Evolutionary conservation across 2,797 vertebrate species (phyloP), one percentile per base, ranked within the genome.

Genomic region (Lutjanus campechanus): DNA sequence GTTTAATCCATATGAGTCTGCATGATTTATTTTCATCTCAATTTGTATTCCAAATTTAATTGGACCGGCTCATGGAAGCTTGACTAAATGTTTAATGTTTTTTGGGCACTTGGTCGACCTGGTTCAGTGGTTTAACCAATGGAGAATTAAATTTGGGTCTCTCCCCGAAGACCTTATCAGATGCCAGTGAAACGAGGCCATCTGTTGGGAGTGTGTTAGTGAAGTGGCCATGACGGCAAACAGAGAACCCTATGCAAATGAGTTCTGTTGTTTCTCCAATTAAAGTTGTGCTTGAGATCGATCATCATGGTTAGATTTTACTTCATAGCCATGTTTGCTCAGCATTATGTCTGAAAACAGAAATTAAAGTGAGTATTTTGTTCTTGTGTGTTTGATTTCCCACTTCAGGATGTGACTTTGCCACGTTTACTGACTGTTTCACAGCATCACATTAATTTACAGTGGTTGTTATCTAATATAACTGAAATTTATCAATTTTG

Each of bases 81-180:
- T 86, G 77, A 85, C 83, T 81, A 87, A 87, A 88, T 83, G 79
- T 82, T 84, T 41, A 50, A 75, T 84, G 74, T 72, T 86, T 84
- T 81, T 83, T 13, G 77, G 83, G 54, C 70, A 54, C 86, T 90
- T 82, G 73, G 78, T 81, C 41, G 73, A 85, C 87, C 81, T 88
- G 83, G 83, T 91, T 93, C 88, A 90, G 86, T 77, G 74, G 68
- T 86, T 87, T 53, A 88, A 86, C 88, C 88, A 85, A 75, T 89
- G 72, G 88, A 89, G 86, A 92, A 90, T 85, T 83, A 81, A 79
- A 90, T 89, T 54, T 69, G 67, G 80, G 74, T 84, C 17, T 85
- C 59, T 93, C 90, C 90, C 90, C 3, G 4, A 79, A 93, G 90
- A 88, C 88, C 61, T 70, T 8, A 59, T 90, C 82, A 74, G 70